A percentile compares a stretch with the other conserved stretches of the same genome.
Evolutionary conservation across 2,797 vertebrate genomes (phyloP).

Genomic region (Pipistrellus pipistrellus): DNA sequence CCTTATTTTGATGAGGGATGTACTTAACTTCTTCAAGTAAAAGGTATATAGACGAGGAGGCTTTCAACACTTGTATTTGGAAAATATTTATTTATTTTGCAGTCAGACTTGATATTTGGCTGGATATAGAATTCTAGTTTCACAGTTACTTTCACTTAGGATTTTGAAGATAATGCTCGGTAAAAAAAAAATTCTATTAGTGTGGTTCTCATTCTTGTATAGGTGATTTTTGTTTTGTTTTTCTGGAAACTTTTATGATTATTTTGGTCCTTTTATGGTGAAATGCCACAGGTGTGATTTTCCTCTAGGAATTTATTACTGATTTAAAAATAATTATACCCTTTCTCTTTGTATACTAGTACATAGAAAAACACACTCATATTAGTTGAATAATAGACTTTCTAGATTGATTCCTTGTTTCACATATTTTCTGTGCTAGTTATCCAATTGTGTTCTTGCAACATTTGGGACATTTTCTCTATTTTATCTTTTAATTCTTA

Average conservation of each 20-base stretch:
- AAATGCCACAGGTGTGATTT: not conserved
- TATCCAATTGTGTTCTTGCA: not conserved
- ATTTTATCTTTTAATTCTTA: slow-evolving; percentile 41
- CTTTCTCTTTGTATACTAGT: not conserved
- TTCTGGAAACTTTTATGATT: not conserved
- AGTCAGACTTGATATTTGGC: not conserved
- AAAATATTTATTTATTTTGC: not conserved
- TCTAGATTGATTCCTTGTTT: not conserved
- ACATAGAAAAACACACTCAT: not conserved
- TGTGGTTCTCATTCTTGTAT: not conserved
- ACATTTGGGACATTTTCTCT: not conserved
- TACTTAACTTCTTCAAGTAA: not conserved
- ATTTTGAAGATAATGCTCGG: not conserved
- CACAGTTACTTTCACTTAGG: not conserved
- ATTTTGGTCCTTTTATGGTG: not conserved
- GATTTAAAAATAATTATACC: slow-evolving; percentile 20
- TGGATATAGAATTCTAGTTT: not conserved
- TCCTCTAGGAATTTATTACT: not conserved
- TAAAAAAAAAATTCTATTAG: not conserved
- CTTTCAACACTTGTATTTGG: not conserved
- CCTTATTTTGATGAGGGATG: not conserved
- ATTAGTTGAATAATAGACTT: not conserved
- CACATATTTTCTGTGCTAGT: not conserved
- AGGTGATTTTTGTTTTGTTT: slow-evolving; percentile 35
- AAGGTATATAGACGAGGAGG: not conserved